Evolutionary conservation across 2,888 invertebrate genomes (phyloP).

Genomic region (Trissolcus brochymenae): DNA sequence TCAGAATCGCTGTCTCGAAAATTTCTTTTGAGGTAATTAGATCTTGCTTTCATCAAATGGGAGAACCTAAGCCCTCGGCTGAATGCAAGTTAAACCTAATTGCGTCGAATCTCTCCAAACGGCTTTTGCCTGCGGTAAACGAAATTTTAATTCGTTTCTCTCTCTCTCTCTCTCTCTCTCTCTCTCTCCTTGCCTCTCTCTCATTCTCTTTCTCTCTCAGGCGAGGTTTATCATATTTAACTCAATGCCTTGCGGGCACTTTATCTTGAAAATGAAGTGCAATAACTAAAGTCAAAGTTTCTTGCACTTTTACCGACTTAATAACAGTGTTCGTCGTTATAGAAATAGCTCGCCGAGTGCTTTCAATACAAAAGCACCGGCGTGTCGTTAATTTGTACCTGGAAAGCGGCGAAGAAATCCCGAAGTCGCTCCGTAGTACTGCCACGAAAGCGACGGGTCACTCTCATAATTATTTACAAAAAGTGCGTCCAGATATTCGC

Average conservation of each 20-base stretch:
- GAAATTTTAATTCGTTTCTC: constrained; percentile 22
- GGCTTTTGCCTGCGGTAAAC: constrained; percentile 19
- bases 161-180: not conserved
- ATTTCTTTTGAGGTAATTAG: constrained; percentile 18
- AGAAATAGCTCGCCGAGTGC: not conserved
- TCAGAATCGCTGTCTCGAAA: constrained; percentile 3
- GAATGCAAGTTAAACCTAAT: constrained; percentile 24
- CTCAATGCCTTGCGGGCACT: constrained; percentile 9
- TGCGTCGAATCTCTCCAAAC: constrained; percentile 25
- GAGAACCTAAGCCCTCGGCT: constrained; percentile 10
- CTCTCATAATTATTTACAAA: constrained; percentile 80
- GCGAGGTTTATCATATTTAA: constrained; percentile 33
- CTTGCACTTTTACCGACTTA: constrained; percentile 23
- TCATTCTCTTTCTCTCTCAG: too few relatives aligned
- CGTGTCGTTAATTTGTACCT: constrained; percentile 75
- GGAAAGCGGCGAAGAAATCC: constrained; percentile 99
- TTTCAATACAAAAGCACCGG: not conserved
- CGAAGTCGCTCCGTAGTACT: constrained; percentile 97
- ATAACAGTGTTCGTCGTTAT: constrained; percentile 15
- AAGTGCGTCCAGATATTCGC: constrained; percentile 91
- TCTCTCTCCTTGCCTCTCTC: too few relatives aligned
- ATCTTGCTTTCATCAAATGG: constrained; percentile 9
- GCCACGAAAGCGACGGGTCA: constrained; percentile 88
- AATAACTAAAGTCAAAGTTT: constrained; percentile 4
- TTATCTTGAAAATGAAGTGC: constrained; percentile 24